phyloP scores from a whole-genome alignment of 37 sponge, comb jelly and placozoan genomes.

The Cliona cf. orientalis region DNA sequence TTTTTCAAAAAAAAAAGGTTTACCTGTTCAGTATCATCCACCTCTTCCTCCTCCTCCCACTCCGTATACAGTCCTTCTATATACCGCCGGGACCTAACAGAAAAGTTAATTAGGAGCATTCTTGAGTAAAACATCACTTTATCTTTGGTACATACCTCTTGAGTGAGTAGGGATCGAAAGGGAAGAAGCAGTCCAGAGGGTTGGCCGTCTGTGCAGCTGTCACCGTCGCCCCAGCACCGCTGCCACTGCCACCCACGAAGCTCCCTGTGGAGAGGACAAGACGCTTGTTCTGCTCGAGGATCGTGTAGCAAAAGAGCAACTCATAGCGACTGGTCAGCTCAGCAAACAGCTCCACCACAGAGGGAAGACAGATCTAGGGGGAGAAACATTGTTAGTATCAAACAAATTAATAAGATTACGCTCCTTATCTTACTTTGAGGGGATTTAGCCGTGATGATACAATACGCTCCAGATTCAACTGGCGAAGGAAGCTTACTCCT shows the following conservation, averaged over 20 bases:
- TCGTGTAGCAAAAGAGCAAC: slow-evolving; percentile 89
- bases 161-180: slow-evolving; percentile 85
- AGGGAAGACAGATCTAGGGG: slow-evolving; percentile 68
- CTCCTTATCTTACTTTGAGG: slow-evolving; percentile 56
- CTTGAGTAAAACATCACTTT: too few relatives aligned
- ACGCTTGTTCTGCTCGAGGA: slow-evolving; percentile 87
- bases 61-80: too few relatives aligned
- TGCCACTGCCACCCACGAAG: too few relatives aligned
- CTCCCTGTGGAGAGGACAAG: slow-evolving; percentile 36
- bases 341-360: slow-evolving; percentile 84
- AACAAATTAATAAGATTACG: background rate
- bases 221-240: background rate
- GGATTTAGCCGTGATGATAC: slow-evolving; percentile 80
- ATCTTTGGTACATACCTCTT: slow-evolving; percentile 68
- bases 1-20: too few relatives aligned
- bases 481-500: slow-evolving; percentile 66
- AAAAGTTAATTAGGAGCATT: too few relatives aligned
- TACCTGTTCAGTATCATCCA: too few relatives aligned
- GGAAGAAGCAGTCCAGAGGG: slow-evolving; percentile 76
- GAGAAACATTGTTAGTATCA: background rate
- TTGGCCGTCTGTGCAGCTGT: background rate
- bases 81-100: too few relatives aligned
- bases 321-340: slow-evolving; percentile 65
- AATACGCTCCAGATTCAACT: slow-evolving; percentile 73
- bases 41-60: too few relatives aligned